Percentiles rank a stretch among this genome's conserved stretches.
These are phyloP conservation scores for Lithosia quadra DNA, from an alignment of 2,888 invertebrate species.

Conservation along the genomic window DNA sequence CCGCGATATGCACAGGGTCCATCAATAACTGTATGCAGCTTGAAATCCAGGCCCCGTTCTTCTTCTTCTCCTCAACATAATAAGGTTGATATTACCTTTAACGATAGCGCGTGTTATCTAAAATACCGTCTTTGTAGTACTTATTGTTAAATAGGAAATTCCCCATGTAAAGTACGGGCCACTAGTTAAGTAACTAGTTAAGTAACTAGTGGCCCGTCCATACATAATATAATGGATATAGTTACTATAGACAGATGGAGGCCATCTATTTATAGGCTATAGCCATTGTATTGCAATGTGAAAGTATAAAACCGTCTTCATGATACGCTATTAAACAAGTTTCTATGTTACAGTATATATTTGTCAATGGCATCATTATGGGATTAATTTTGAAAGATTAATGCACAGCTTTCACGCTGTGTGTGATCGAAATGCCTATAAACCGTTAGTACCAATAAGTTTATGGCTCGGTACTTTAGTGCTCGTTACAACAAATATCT, in stretches of 20 bases:
- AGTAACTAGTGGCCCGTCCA: too few species aligned
- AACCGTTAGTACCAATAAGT: neutral
- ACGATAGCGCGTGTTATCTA: too few species aligned
- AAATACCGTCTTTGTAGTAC: too few species aligned
- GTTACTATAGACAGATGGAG: slow-evolving; percentile 2
- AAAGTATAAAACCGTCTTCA: neutral
- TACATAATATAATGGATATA: neutral
- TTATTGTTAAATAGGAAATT: neutral
- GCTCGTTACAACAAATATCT: too few species aligned
- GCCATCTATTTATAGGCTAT: neutral
- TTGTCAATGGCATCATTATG: neutral
- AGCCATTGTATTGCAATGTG: slow-evolving; percentile 4
- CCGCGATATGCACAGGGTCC: too few species aligned
- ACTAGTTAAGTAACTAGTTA: too few species aligned
- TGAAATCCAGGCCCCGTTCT: too few species aligned
- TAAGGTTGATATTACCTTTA: too few species aligned
- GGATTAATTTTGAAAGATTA: neutral
- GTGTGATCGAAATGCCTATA: neutral
- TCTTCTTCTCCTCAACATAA: too few species aligned
- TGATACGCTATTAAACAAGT: neutral
- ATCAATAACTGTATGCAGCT: too few species aligned
- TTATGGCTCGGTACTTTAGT: too few species aligned
- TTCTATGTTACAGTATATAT: neutral
- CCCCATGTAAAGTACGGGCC: neutral
- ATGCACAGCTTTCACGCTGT: neutral